These are phyloP conservation scores for Andrena flavipes DNA, from an alignment of 2,888 invertebrate genomes.

Conservation along the genomic window DNA sequence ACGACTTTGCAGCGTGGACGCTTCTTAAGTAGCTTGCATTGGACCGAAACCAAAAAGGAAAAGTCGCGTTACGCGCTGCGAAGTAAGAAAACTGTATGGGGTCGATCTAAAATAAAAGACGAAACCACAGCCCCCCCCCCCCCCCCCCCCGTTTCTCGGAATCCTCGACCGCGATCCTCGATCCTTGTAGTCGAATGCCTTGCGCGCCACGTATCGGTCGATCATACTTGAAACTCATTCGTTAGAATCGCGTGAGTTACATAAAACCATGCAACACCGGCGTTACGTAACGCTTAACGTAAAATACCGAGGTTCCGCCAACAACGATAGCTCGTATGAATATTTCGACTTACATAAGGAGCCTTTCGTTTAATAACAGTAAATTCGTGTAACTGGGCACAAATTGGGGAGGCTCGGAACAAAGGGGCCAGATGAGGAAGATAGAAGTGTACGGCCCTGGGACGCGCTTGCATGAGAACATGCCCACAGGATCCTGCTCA, in stretches of 20 bases:
- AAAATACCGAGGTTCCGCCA: constrained; percentile 5
- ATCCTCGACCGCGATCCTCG: neutral
- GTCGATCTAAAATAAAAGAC: constrained; percentile 19
- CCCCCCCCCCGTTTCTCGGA: constrained; percentile 46
- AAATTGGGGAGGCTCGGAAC: neutral
- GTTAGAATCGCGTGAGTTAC: constrained; percentile 38
- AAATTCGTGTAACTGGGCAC: constrained; percentile 1
- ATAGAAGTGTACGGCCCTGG: constrained; percentile 51
- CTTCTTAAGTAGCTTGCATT: constrained; percentile 4
- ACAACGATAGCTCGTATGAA: constrained; percentile 1
- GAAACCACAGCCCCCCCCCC: constrained; percentile 24
- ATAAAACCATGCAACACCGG: constrained; percentile 36
- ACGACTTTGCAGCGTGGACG: constrained; percentile 5
- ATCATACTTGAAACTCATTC: constrained; percentile 43
- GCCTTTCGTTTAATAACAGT: constrained; percentile 15
- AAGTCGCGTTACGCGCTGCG: constrained; percentile 28
- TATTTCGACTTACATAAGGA: constrained; percentile 36
- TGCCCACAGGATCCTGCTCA: constrained; percentile 56
- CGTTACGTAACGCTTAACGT: constrained; percentile 46
- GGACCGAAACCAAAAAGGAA: neutral
- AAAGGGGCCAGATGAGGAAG: constrained; percentile 10
- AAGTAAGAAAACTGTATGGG: constrained; percentile 44
- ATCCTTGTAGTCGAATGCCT: neutral
- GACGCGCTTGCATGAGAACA: constrained; percentile 62
- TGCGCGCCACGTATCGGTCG: constrained; percentile 27